Conservation (phyloP, 2,888 invertebrate genomes). For the Cancer borealis region DNA sequence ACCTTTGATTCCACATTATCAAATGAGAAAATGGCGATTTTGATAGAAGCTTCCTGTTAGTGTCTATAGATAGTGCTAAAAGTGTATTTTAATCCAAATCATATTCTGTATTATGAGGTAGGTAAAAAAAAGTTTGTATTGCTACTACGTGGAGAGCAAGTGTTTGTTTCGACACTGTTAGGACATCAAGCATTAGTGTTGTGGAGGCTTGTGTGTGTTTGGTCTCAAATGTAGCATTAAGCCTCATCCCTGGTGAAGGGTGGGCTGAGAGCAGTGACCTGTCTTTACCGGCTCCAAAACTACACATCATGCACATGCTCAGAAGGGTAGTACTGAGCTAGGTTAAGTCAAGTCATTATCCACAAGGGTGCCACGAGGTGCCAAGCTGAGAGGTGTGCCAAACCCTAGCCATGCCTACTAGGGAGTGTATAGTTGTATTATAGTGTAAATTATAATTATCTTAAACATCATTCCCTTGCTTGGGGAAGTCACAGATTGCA, state of each 20-base stretch:
- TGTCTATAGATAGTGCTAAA: slow-evolving; percentile 44
- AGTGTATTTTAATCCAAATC: slow-evolving; percentile 33
- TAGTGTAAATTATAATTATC: slow-evolving; percentile 65
- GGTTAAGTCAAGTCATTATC: slow-evolving; percentile 54
- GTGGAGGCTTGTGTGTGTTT: slow-evolving; percentile 65
- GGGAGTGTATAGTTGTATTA: slow-evolving; percentile 71
- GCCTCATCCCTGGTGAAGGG: slow-evolving; percentile 55
- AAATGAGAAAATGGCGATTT: slow-evolving; percentile 36
- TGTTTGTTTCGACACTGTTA: neutral
- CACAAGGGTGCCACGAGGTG: slow-evolving; percentile 63
- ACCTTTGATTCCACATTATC: slow-evolving; percentile 44
- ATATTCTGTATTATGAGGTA: slow-evolving; percentile 29
- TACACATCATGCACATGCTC: slow-evolving; percentile 36
- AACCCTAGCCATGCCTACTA: slow-evolving; percentile 63
- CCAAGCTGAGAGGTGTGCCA: slow-evolving; percentile 71
- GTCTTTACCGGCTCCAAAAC: slow-evolving; percentile 47
- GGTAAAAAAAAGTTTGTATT: slow-evolving; percentile 22
- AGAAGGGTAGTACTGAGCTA: slow-evolving; percentile 55
- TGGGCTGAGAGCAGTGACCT: slow-evolving; percentile 62
- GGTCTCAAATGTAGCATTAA: slow-evolving; percentile 67
- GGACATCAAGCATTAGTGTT: slow-evolving; percentile 23
- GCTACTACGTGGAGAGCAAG: neutral
- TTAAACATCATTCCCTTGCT: slow-evolving; percentile 63
- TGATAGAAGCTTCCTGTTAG: slow-evolving; percentile 22
- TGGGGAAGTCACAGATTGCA: slow-evolving; percentile 39